These are phyloP conservation scores for Pinctada fucata DNA, from an alignment of 2,888 invertebrate species.

Conservation along the genomic window DNA sequence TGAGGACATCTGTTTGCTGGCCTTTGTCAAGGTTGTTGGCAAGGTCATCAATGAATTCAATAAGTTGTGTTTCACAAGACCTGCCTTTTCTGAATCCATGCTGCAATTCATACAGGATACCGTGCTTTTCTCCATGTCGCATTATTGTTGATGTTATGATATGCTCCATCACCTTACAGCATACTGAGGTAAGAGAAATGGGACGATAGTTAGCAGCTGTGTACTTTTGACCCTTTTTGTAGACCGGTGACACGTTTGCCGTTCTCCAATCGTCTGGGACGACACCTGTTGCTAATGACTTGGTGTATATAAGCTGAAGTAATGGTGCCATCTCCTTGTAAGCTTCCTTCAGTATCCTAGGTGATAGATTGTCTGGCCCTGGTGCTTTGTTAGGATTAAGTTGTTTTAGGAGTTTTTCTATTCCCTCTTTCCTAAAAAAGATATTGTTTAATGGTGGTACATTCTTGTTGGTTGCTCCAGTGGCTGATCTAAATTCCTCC, in stretches of 20 bases:
- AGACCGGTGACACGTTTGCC: conserved; percentile 25
- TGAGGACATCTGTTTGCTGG: conserved; percentile 29
- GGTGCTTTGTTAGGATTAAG: conserved; percentile 1
- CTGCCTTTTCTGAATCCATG: conserved; percentile 34
- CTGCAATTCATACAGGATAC: conserved; percentile 30
- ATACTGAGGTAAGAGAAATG: conserved; percentile 28
- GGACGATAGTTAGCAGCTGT: conserved; percentile 33
- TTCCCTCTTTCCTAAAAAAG: background rate
- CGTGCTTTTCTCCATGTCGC: conserved; percentile 17
- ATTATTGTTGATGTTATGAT: conserved; percentile 21
- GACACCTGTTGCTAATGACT: conserved; percentile 24
- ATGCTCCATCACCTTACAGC: conserved; percentile 29
- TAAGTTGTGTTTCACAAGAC: conserved; percentile 31
- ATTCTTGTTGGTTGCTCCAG: background rate
- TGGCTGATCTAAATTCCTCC: background rate
- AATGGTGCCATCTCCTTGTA: conserved; percentile 7
- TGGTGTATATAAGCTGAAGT: conserved; percentile 1
- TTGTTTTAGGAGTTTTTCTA: conserved; percentile 10
- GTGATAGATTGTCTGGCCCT: conserved; percentile 1
- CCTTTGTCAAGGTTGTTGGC: conserved; percentile 5
- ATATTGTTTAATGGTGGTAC: background rate
- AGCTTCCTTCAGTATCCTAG: conserved; percentile 19
- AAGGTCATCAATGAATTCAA: conserved; percentile 28
- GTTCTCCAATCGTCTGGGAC: conserved; percentile 7
- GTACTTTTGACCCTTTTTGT: conserved; percentile 29